Evolutionary conservation across 2,888 invertebrate genomes (phyloP).

Genomic region (Oligia fasciuncula): DNA sequence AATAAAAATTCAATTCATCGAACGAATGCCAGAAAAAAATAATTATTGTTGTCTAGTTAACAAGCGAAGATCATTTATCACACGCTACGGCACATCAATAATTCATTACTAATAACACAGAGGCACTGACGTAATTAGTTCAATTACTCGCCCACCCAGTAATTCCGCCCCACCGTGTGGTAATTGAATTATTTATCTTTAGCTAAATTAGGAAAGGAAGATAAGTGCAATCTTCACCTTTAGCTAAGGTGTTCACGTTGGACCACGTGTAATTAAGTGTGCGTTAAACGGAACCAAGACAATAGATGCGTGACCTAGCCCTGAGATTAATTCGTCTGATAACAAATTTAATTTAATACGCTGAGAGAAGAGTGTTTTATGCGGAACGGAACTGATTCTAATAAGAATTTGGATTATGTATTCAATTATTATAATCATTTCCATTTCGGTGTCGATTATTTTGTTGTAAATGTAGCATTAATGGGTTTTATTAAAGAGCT

Average conservation of each 20-base stretch:
- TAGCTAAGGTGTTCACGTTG: constrained; percentile 76
- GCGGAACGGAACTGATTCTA: constrained; percentile 52
- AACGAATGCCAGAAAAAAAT: constrained; percentile 67
- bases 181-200: constrained; percentile 87
- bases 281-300: constrained; percentile 79
- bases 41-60: constrained; percentile 77
- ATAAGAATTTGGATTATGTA: constrained; percentile 23
- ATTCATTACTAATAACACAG: constrained; percentile 87
- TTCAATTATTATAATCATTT: constrained; percentile 17
- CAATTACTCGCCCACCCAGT: constrained; percentile 88
- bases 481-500: not conserved
- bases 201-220: constrained; percentile 75
- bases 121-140: constrained; percentile 87
- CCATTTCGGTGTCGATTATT: not conserved
- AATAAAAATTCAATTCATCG: constrained; percentile 56
- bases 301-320: constrained; percentile 78
- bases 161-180: constrained; percentile 75
- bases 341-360: constrained; percentile 69
- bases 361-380: constrained; percentile 59
- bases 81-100: constrained; percentile 83
- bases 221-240: constrained; percentile 80
- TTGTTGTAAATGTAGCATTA: not conserved
- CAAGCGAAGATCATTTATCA: constrained; percentile 82
- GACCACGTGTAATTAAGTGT: constrained; percentile 80
- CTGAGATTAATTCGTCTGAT: constrained; percentile 68